Evolutionary conservation across 2,888 invertebrate genomes (phyloP), one percentile per base, ranked within the genome.

Genomic region (Cheilosia pagana): DNA sequence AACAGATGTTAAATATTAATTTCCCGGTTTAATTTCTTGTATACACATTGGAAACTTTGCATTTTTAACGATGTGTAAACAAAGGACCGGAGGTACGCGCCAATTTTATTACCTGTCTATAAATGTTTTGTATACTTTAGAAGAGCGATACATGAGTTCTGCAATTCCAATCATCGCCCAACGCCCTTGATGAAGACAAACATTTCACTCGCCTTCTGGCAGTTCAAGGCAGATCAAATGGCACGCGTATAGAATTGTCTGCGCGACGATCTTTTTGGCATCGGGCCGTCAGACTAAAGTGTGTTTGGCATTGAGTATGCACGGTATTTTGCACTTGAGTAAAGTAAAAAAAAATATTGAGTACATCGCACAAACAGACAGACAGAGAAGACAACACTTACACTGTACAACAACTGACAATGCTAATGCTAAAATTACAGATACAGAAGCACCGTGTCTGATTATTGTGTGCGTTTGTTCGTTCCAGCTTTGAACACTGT

Each of bases 201-300:
- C 63, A 81, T 71, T 81, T 45, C 63, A 70, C 50, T 81, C 50
- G 55, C 16, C 16, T 39, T 31, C 12, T 3, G 21, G 23, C 63
- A 76, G 81, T 70, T 81, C 81, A 81, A 75, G 81, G 70, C 25
- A 70, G 70, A 75, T 81, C 63, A 81, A 76, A 59, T 75, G 63
- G 55, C 63, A 28, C 57, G 52, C 68, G 62, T 68, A 7, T 14
- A 50, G 6, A 35, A 60, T 45, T 6, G 31, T 74, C 63, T 25
- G 43, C 21, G 39, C 57, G 70, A 52, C 57, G 70, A 76, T 81
- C 63, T 63, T 76, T 63, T 70, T 75, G 75, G 81, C 59, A 71
- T 50, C 70, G 65, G n/a, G 43, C 57, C 57, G 23, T 43, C n/a
- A 31, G 10, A 35, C 12, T 35, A 0, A 53, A 55, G 21, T 35